A percentile compares a stretch with the other conserved stretches of the same genome.
Evolutionary conservation across 2,797 vertebrate genomes (phyloP).

Genomic region (Danio kyathit): DNA sequence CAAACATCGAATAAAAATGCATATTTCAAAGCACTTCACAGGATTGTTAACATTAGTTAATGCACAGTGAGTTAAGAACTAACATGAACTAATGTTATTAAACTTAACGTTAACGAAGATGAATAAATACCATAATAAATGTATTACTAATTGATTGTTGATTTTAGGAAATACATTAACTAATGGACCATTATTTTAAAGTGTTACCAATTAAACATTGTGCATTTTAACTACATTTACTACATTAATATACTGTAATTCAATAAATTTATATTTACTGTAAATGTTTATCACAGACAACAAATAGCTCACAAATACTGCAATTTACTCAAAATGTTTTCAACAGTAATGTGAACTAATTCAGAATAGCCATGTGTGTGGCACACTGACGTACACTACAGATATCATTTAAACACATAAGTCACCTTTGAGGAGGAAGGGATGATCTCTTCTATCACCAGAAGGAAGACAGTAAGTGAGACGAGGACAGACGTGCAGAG

Average conservation of each 20-base stretch:
- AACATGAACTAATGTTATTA: too few species aligned
- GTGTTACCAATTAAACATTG: too few species aligned
- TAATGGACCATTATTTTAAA: too few species aligned
- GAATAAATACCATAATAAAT: too few species aligned
- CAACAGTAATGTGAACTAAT: background rate
- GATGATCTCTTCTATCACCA: constrained; percentile 86
- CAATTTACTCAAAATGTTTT: background rate
- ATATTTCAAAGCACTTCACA: too few species aligned
- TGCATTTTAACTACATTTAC: too few species aligned
- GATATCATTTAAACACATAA: background rate
- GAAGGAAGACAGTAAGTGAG: constrained; percentile 84
- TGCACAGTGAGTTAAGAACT: too few species aligned
- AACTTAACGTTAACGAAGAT: too few species aligned
- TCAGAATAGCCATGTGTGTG: background rate
- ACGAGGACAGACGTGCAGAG: constrained; percentile 84
- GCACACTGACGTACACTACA: background rate
- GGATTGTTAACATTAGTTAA: too few species aligned
- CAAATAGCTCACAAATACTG: background rate
- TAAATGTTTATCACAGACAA: background rate
- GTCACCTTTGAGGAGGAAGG: constrained; percentile 81
- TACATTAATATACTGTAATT: background rate
- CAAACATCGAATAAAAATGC: too few species aligned
- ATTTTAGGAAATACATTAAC: too few species aligned
- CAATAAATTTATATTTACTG: background rate
- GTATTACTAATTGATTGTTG: too few species aligned